phyloP scores from a whole-genome alignment of 2,113 vertebrate species.

The Maccullochella peelii region DNA sequence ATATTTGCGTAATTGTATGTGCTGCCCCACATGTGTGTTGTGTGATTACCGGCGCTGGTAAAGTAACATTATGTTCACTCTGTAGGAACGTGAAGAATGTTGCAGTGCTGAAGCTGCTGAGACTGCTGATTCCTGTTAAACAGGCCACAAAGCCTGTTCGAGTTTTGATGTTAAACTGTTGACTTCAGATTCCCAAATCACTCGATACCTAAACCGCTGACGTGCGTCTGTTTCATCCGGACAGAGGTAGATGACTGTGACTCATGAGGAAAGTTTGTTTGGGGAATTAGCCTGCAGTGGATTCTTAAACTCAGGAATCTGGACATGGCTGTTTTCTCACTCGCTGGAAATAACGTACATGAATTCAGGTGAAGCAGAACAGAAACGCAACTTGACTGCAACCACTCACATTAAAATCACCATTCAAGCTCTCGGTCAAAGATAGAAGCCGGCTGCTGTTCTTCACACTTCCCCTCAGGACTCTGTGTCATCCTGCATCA shows the following conservation, averaged over 20 bases:
- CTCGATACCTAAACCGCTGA: not conserved
- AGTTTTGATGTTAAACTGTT: slow-evolving; percentile 8
- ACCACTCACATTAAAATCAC: slow-evolving; percentile 3
- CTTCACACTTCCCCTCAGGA: slow-evolving; percentile 32
- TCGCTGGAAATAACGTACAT: not conserved
- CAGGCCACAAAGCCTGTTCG: not conserved
- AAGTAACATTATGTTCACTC: slow-evolving; percentile 9
- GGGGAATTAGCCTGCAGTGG: slow-evolving; percentile 14
- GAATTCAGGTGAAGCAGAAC: slow-evolving; percentile 34
- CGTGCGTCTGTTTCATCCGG: not conserved
- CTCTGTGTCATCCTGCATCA: slow-evolving; percentile 13
- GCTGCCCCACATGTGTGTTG: not conserved
- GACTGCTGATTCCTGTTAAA: slow-evolving; percentile 14
- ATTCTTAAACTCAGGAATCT: slow-evolving; percentile 54
- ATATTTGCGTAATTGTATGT: not conserved
- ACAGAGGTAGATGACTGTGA: not conserved
- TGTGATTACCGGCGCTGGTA: slow-evolving; percentile 10
- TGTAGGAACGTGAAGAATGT: slow-evolving; percentile 52
- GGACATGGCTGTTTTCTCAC: slow-evolving; percentile 40
- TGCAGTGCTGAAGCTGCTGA: slow-evolving; percentile 9
- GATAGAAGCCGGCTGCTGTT: slow-evolving; percentile 24
- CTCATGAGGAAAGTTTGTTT: slow-evolving; percentile 24
- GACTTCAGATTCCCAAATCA: slow-evolving; percentile 3
- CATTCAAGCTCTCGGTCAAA: slow-evolving; percentile 22
- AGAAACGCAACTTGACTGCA: slow-evolving; percentile 30